These are phyloP conservation scores for Drepana falcataria DNA, from an alignment of 2,888 invertebrate genomes.

Conservation along the genomic window DNA sequence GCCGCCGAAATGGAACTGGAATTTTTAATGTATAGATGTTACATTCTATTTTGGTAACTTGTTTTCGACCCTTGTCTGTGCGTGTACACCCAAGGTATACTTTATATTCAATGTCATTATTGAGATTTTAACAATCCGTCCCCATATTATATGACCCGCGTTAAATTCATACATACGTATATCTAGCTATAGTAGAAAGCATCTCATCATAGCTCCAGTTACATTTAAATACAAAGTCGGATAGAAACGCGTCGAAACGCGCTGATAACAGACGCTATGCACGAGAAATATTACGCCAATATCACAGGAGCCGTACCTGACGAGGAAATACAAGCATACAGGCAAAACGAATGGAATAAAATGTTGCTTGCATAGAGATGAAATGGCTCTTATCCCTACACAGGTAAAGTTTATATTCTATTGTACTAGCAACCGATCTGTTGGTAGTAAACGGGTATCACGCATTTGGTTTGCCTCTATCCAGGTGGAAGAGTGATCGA, in stretches of 20 bases:
- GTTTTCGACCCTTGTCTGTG: no score
- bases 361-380: slow-evolving; percentile 32
- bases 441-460: slow-evolving; percentile 64
- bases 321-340: slow-evolving; percentile 38
- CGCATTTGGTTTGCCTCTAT: slow-evolving; percentile 50
- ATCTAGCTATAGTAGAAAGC: no score
- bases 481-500: slow-evolving; percentile 53
- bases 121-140: no score
- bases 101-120: no score
- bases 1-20: background rate
- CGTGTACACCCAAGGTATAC: no score
- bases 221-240: slow-evolving; percentile 32
- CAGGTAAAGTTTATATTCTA: slow-evolving; percentile 31
- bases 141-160: no score
- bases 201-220: slow-evolving; percentile 3
- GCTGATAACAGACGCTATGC: slow-evolving; percentile 61
- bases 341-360: slow-evolving; percentile 54
- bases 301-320: slow-evolving; percentile 54
- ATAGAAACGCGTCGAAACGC: slow-evolving; percentile 45
- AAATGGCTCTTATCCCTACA: slow-evolving; percentile 14
- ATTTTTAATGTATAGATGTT: background rate
- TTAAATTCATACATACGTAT: no score
- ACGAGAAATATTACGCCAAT: slow-evolving; percentile 63
- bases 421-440: slow-evolving; percentile 25
- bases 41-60: no score